Base-by-base conservation (phyloP, 2,113 vertebrate species). In the Egretta garzetta region DNA sequence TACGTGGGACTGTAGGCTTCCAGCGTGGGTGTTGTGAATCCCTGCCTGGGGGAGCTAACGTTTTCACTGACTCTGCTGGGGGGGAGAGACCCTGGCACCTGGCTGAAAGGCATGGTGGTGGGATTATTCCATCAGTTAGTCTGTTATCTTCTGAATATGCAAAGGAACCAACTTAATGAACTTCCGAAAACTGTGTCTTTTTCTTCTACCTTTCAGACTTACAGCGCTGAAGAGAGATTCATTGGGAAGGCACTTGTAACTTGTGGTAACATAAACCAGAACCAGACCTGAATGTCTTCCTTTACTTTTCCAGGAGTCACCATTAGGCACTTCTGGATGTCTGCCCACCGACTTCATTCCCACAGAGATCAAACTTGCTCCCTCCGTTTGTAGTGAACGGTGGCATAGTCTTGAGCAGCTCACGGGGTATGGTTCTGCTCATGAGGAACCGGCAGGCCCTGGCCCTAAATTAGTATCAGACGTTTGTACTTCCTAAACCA, bases 61-160 rank as follows among this genome's bases (percentile, higher is more conserved):
- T 18, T 58, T 80, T 64, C 39, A 35, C 12, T 74, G 45, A 23
- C 23, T 53, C 49, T 79, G 27, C 20, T 45, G 41, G 20, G 16
- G 9, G 1, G 5, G 16, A 24, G 4, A 60, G 37, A 33, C 32
- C 15, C 56, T 0, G 0, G 45, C 37, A 58, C 26, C 41, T 32
- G 39, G 19, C 24, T 39, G 49, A 71, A 72, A 45, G 11, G 16
- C 41, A 27, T 24, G 18, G n/a, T 74, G 41, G 16, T 59, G 32
- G 37, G 43, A 55, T 82, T 79, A 67, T 72, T 90, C 66, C 47
- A 63, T 55, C 30, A 37, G 33, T 58, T 85, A 23, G 26, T 60
- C 35, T 90, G 28, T 37, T 63, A n/a, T 68, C 49, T 68, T 53
- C 39, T 39, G 27, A 80, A 53, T 62, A 72, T 30, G n/a, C 37